phyloP scores from a whole-genome alignment of 2,888 invertebrate genomes.

The Hydriomena furcata region DNA sequence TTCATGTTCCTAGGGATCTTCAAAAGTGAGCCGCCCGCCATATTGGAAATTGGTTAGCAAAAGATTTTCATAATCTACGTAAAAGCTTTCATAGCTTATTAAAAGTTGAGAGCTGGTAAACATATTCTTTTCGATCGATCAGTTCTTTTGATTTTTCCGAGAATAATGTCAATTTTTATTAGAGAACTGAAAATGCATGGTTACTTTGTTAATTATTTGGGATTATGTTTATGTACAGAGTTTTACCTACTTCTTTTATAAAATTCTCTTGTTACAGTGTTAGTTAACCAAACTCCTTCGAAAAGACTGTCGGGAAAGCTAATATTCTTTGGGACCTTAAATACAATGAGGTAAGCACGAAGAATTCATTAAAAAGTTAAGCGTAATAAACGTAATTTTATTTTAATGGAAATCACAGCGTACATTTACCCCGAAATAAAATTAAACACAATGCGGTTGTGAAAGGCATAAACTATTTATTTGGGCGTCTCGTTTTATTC shows the following conservation, averaged over 20 bases:
- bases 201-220: too few relatives aligned
- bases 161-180: conserved; percentile 10
- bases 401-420: not conserved
- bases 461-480: conserved; percentile 30
- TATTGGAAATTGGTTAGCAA: conserved; percentile 23
- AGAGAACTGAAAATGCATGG: conserved; percentile 8
- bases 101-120: conserved; percentile 29
- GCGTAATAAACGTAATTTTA: too few relatives aligned
- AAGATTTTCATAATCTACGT: conserved; percentile 29
- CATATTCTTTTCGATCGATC: conserved; percentile 23
- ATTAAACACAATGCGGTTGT: conserved; percentile 20
- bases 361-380: not conserved
- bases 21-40: conserved; percentile 11
- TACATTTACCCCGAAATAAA: conserved; percentile 15
- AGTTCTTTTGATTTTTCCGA: conserved; percentile 11
- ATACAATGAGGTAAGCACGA: not conserved
- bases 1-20: not conserved
- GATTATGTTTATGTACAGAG: too few relatives aligned
- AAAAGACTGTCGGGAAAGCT: too few relatives aligned
- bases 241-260: too few relatives aligned
- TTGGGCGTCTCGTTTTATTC: conserved; percentile 41
- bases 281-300: too few relatives aligned
- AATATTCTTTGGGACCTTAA: too few relatives aligned
- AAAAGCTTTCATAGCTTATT: conserved; percentile 35
- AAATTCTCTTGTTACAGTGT: too few relatives aligned